These are phyloP conservation scores for Lagocephalus sceleratus DNA, from an alignment of 2,797 vertebrate species.

Conservation along the genomic window DNA sequence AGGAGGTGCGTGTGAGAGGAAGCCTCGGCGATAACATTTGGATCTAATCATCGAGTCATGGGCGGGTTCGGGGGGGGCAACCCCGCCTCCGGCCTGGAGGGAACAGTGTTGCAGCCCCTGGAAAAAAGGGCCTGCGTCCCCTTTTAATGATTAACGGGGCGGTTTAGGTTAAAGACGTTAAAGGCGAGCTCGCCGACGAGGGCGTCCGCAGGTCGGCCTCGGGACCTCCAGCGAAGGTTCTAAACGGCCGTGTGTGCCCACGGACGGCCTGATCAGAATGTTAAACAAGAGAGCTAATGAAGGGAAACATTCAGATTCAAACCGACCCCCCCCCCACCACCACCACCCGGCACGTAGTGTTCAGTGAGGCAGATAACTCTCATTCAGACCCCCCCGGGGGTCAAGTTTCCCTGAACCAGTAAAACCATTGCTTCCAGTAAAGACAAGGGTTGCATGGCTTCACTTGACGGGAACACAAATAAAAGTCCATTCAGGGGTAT, in stretches of 20 bases:
- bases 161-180: no score
- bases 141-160: no score
- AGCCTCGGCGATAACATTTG: no score
- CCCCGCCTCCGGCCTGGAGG: no score
- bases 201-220: slow-evolving; percentile 10
- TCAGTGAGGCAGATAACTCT: slow-evolving; percentile 53
- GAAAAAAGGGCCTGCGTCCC: no score
- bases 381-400: slow-evolving; percentile 20
- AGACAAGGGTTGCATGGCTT: neutral
- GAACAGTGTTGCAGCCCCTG: no score
- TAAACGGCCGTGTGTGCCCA: slow-evolving; percentile 36
- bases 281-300: slow-evolving; percentile 50
- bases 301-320: slow-evolving; percentile 50
- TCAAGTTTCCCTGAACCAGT: slow-evolving; percentile 13
- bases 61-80: no score
- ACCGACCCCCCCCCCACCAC: slow-evolving; percentile 21
- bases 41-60: no score
- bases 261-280: slow-evolving; percentile 62
- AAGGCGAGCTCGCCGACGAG: no score
- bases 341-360: slow-evolving; percentile 20
- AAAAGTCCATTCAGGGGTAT: slow-evolving; percentile 2
- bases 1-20: no score
- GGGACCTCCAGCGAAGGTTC: slow-evolving; percentile 29
- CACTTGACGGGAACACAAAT: slow-evolving; percentile 14
- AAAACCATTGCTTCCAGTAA: neutral